Evolutionary conservation across 2,113 vertebrate genomes (phyloP).

Genomic region (Tetrax tetrax): DNA sequence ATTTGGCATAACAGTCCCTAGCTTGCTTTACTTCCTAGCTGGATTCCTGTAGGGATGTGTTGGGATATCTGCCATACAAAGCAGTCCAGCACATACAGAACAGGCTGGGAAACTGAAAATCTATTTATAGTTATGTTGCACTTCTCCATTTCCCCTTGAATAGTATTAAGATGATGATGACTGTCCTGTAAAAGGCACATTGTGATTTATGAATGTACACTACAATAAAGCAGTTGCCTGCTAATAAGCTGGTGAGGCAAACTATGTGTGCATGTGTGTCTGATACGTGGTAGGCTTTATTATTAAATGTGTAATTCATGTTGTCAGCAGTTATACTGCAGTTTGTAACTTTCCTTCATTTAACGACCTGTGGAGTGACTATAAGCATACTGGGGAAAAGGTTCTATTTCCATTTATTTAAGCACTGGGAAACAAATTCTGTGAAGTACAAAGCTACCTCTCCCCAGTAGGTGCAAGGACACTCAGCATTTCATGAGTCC

Average conservation of each 20-base stretch:
- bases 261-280: background rate
- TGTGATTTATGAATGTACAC: background rate
- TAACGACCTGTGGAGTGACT: background rate
- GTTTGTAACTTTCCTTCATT: background rate
- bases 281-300: background rate
- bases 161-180: background rate
- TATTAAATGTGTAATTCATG: background rate
- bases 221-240: background rate
- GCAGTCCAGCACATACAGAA: background rate
- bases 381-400: background rate
- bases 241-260: background rate
- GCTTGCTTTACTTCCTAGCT: background rate
- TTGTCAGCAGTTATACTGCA: background rate
- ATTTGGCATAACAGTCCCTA: background rate
- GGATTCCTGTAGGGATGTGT: background rate
- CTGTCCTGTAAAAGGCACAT: background rate
- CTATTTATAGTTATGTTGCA: background rate
- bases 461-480: background rate
- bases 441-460: background rate
- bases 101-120: background rate
- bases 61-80: background rate
- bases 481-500: background rate
- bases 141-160: background rate
- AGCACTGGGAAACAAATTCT: background rate
- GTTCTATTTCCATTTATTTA: background rate